Percentiles rank a stretch among this genome's conserved stretches.
These are phyloP conservation scores for Hexactinellida sp. DNA, from an alignment of 37 sponge, comb jelly and placozoan species.

Conservation along the genomic window DNA sequence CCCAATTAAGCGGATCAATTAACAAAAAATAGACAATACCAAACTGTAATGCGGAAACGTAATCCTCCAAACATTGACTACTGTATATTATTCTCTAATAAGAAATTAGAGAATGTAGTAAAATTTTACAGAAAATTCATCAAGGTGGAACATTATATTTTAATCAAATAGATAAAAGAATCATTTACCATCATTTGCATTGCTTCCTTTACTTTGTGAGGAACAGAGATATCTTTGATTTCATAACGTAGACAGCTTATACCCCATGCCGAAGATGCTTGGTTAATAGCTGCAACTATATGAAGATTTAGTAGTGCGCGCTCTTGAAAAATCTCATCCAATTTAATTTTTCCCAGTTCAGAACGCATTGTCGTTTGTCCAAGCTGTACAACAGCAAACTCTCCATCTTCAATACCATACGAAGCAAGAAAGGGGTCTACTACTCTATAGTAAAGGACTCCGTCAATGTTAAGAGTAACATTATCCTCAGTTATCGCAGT, in stretches of 20 bases:
- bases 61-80: no score
- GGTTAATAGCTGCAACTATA: slow-evolving; percentile 93
- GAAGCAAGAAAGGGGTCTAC: slow-evolving; percentile 83
- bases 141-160: no score
- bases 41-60: no score
- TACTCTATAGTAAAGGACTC: slow-evolving; percentile 79
- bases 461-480: slow-evolving; percentile 91
- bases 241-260: slow-evolving; percentile 90
- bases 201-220: slow-evolving; percentile 91
- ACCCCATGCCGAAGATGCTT: slow-evolving; percentile 91
- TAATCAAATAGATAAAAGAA: no score
- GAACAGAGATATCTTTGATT: slow-evolving; percentile 81
- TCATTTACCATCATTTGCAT: slow-evolving; percentile 95
- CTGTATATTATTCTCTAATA: no score
- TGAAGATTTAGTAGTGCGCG: slow-evolving; percentile 57
- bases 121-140: no score
- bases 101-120: no score
- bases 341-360: slow-evolving; percentile 74
- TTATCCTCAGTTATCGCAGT: slow-evolving; percentile 94
- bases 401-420: slow-evolving; percentile 92
- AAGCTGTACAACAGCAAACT: slow-evolving; percentile 85
- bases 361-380: slow-evolving; percentile 99
- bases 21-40: no score
- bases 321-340: slow-evolving; percentile 94
- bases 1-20: no score